phyloP scores from a whole-genome alignment of 2,888 invertebrate species.

The Oligia strigilis region DNA sequence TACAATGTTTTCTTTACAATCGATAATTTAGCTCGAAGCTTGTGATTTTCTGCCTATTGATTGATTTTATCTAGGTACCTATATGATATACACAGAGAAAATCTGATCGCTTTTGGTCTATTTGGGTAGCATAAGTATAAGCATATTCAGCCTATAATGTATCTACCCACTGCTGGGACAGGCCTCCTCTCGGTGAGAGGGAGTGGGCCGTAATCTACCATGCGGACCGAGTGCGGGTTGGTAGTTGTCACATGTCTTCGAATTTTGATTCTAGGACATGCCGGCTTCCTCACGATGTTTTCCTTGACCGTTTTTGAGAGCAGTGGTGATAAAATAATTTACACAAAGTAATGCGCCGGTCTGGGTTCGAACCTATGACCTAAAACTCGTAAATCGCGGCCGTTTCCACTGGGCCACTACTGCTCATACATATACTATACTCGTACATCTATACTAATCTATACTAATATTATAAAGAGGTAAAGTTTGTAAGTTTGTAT shows the following conservation, averaged over 20 bases:
- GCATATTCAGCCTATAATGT: too few relatives aligned
- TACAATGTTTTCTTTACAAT: background rate
- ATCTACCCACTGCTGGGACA: too few relatives aligned
- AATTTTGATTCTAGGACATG: background rate
- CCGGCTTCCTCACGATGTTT: background rate
- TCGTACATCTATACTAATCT: background rate
- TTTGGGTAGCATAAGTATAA: too few relatives aligned
- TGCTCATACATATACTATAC: background rate
- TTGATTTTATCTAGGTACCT: background rate
- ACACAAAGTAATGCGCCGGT: background rate
- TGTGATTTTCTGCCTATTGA: background rate
- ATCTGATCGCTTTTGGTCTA: too few relatives aligned
- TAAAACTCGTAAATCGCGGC: background rate
- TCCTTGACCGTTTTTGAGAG: background rate
- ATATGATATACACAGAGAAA: background rate
- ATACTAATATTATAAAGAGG: too few relatives aligned
- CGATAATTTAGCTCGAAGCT: background rate
- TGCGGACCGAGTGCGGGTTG: background rate
- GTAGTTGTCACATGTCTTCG: background rate
- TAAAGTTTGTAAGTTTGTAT: too few relatives aligned
- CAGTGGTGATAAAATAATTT: background rate
- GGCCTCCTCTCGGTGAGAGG: too few relatives aligned
- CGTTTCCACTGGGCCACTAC: background rate
- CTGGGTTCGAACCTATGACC: background rate
- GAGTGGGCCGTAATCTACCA: background rate